These are phyloP conservation scores for Cerastoderma edule DNA, from an alignment of 2,888 invertebrate genomes.

Conservation along the genomic window DNA sequence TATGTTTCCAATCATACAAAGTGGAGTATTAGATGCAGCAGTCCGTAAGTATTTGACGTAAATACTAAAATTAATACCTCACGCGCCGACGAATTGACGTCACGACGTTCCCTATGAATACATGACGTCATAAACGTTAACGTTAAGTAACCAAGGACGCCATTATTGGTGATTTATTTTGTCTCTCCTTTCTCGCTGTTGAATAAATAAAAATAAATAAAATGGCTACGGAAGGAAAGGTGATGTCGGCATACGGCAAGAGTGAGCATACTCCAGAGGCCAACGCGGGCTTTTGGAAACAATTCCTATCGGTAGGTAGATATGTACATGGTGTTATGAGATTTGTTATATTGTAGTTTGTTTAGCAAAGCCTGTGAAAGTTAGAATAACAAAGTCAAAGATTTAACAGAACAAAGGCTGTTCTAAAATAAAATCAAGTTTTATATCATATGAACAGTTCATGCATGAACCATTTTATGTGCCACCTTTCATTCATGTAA, in stretches of 20 bases:
- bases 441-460: neutral
- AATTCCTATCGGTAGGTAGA: slow-evolving; percentile 61
- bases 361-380: neutral
- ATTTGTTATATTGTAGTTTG: neutral
- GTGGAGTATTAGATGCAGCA: no score
- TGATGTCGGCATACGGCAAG: slow-evolving; percentile 71
- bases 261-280: slow-evolving; percentile 60
- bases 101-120: no score
- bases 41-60: no score
- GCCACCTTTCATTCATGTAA: no score
- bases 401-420: neutral
- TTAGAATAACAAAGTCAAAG: neutral
- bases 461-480: neutral
- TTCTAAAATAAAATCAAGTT: neutral
- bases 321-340: no score
- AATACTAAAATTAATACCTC: no score
- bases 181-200: no score
- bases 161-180: no score
- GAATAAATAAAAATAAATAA: neutral
- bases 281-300: slow-evolving; percentile 69
- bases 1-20: no score
- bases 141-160: no score
- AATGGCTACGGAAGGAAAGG: slow-evolving; percentile 52
- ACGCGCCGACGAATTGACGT: no score
- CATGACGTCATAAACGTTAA: no score